These are phyloP conservation scores for Catharus ustulatus DNA, from an alignment of 2,797 vertebrate genomes.

Conservation along the genomic window DNA sequence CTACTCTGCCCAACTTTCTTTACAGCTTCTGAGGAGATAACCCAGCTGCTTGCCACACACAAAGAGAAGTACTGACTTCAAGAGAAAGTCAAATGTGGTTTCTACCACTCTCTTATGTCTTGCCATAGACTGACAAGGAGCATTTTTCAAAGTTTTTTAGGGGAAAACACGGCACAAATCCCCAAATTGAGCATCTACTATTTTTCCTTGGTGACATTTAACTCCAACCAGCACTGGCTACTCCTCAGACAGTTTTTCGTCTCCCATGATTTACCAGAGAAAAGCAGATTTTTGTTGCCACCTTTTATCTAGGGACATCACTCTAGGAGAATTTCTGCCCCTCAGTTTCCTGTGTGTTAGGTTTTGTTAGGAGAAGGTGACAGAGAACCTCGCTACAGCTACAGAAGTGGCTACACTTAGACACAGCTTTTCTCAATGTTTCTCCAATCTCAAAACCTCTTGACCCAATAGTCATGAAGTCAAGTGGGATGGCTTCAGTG, in stretches of 20 bases:
- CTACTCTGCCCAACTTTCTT: not conserved
- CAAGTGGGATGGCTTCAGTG: not conserved
- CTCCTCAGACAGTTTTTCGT: not conserved
- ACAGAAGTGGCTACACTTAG: not conserved
- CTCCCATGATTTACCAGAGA: not conserved
- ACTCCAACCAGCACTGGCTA: not conserved
- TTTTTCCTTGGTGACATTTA: not conserved
- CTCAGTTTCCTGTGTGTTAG: not conserved
- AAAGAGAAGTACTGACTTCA: not conserved
- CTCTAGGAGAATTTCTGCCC: not conserved
- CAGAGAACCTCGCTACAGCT: not conserved
- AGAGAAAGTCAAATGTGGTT: not conserved
- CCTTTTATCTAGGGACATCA: not conserved
- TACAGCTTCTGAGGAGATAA: constrained; percentile 1
- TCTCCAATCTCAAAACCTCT: not conserved
- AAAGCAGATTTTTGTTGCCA: not conserved
- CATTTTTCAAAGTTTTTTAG: not conserved
- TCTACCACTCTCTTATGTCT: not conserved
- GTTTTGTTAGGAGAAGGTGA: not conserved
- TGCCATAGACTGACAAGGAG: not conserved
- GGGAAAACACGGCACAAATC: not conserved
- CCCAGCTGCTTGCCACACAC: not conserved
- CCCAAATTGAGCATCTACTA: not conserved
- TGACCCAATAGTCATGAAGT: not conserved
- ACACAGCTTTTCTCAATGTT: not conserved